Percentiles rank a stretch among this genome's conserved stretches.
These are phyloP conservation scores for Gymnarchus niloticus DNA, from an alignment of 2,113 vertebrate species.

Conservation along the genomic window DNA sequence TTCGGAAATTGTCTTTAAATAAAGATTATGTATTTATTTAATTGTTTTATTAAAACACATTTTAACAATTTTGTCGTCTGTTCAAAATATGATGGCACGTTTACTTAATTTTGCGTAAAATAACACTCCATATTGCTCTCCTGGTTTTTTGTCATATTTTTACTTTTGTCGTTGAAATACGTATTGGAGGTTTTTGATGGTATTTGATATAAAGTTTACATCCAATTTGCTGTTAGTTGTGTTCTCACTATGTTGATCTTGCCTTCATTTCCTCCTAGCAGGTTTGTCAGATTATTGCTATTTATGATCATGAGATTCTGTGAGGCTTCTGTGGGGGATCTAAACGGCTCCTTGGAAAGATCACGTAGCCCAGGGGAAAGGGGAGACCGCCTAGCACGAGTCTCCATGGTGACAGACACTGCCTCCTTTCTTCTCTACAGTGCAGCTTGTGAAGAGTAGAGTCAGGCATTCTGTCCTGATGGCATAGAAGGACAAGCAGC, in stretches of 20 bases:
- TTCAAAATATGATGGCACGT: too few relatives aligned
- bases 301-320: neutral
- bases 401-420: constrained; percentile 10
- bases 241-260: neutral
- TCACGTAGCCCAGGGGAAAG: neutral
- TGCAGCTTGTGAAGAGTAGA: neutral
- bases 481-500: neutral
- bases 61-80: too few relatives aligned
- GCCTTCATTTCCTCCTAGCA: neutral
- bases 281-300: neutral
- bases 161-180: too few relatives aligned
- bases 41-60: too few relatives aligned
- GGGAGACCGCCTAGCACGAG: neutral
- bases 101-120: too few relatives aligned
- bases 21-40: too few relatives aligned
- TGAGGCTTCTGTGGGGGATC: neutral
- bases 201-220: neutral
- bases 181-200: neutral
- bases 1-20: too few relatives aligned
- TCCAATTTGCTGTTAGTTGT: neutral
- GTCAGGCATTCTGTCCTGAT: neutral
- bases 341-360: neutral
- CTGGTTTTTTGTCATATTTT: too few relatives aligned
- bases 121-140: too few relatives aligned
- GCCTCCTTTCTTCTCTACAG: neutral